phyloP scores from a whole-genome alignment of 2,888 invertebrate genomes.

The Drosophila acutilabella region DNA sequence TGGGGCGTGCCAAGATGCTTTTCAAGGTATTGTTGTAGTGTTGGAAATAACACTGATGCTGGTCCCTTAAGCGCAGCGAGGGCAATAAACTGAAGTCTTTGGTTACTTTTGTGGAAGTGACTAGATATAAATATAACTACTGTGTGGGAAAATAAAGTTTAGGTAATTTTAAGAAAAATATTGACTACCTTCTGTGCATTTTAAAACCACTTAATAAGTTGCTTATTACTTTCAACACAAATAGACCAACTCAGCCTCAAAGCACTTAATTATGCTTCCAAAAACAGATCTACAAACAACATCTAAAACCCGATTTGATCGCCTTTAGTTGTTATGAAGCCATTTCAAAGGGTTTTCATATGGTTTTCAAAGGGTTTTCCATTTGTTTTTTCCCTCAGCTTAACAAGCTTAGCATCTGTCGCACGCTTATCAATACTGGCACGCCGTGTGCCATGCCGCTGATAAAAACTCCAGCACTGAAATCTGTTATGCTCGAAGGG shows the following conservation, averaged over 20 bases:
- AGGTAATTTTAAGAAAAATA: no score
- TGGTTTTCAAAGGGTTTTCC: neutral
- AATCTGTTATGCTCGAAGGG: constrained; percentile 60
- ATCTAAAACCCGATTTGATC: neutral
- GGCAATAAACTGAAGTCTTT: neutral
- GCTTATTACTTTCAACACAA: no score
- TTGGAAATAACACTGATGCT: neutral
- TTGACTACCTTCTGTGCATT: no score
- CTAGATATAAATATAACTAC: neutral
- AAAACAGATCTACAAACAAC: neutral
- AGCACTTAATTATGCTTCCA: no score
- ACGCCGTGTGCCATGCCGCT: constrained; percentile 26
- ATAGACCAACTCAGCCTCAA: no score
- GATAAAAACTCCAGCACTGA: constrained; percentile 32
- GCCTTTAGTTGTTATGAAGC: neutral
- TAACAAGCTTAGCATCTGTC: constrained; percentile 41
- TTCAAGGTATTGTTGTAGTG: neutral
- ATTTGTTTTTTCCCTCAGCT: constrained; percentile 9
- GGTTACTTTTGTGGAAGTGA: neutral
- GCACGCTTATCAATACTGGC: constrained; percentile 22
- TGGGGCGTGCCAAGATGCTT: constrained; percentile 42
- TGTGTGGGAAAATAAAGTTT: no score
- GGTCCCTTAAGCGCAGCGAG: neutral
- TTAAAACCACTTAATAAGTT: no score
- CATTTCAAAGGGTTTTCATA: constrained; percentile 2